These are phyloP conservation scores for Tautogolabrus adspersus DNA, from an alignment of 2,113 vertebrate species.

Conservation along the genomic window DNA sequence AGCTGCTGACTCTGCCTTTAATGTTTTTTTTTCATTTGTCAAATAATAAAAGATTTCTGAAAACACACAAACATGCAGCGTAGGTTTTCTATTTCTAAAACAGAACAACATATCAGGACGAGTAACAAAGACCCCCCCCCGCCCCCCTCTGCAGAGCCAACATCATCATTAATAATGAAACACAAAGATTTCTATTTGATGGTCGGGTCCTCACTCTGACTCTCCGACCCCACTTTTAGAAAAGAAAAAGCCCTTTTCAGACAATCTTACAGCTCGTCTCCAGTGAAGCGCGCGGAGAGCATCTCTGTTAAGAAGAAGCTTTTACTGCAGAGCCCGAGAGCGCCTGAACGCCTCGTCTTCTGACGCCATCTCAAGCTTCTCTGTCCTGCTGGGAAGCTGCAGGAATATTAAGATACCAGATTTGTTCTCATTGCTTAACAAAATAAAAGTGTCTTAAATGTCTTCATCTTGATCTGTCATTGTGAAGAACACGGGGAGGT, in stretches of 20 bases:
- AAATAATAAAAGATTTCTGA: background rate
- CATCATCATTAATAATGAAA: conserved; percentile 74
- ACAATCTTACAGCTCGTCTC: conserved; percentile 51
- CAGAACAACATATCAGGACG: conserved; percentile 10
- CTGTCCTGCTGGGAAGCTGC: conserved; percentile 10
- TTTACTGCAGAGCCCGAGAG: conserved; percentile 49
- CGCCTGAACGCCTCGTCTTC: conserved; percentile 29
- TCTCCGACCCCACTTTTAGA: conserved; percentile 66
- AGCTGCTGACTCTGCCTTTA: no score
- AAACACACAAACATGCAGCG: background rate
- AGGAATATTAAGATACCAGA: conserved; percentile 7
- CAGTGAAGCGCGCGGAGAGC: conserved; percentile 68
- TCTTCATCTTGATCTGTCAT: no score
- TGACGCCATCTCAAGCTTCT: background rate
- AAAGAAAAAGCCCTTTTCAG: conserved; percentile 60
- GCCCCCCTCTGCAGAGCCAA: background rate
- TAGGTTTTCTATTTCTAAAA: background rate
- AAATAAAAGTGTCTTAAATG: no score
- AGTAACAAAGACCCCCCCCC: conserved; percentile 4
- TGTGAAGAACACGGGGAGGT: no score
- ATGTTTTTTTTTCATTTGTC: background rate
- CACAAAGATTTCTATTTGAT: conserved; percentile 65
- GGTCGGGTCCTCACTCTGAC: conserved; percentile 32
- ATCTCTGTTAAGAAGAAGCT: conserved; percentile 57
- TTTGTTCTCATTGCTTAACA: background rate